A percentile compares a stretch with the other conserved stretches of the same genome.
phyloP scores from a whole-genome alignment of 1,140 invertebrate genomes.

The Coptotermes formosanus region DNA sequence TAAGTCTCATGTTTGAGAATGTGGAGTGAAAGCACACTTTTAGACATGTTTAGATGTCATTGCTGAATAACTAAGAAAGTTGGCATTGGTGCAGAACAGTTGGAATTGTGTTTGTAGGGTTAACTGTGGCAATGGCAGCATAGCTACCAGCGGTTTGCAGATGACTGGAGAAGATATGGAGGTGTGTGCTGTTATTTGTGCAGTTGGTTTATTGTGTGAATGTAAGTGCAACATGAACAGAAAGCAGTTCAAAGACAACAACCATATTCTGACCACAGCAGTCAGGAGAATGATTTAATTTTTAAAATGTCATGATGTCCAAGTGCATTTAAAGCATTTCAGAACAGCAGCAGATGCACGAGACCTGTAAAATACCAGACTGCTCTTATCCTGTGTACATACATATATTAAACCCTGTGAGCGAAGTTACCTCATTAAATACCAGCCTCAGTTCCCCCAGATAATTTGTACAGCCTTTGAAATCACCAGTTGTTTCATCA shows the following conservation, averaged over 20 bases:
- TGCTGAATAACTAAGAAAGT: too few relatives aligned
- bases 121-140: background rate
- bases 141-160: background rate
- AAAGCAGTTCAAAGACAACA: background rate
- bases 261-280: background rate
- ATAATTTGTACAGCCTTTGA: background rate
- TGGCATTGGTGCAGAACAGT: too few relatives aligned
- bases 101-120: background rate
- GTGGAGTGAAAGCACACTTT: too few relatives aligned
- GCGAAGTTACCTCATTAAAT: constrained; percentile 9
- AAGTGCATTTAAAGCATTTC: background rate
- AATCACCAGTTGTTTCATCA: background rate
- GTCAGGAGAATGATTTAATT: background rate
- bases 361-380: background rate
- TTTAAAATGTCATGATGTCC: background rate
- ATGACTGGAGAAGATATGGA: background rate
- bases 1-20: too few relatives aligned
- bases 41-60: too few relatives aligned
- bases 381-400: background rate
- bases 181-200: background rate
- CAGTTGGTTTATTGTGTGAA: constrained; percentile 1
- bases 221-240: background rate
- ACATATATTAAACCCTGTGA: constrained; percentile 5
- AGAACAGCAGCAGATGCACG: background rate
- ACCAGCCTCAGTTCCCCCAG: background rate